Base-by-base conservation (phyloP, 2,888 invertebrate genomes). In the Drosophila eohydei region DNA sequence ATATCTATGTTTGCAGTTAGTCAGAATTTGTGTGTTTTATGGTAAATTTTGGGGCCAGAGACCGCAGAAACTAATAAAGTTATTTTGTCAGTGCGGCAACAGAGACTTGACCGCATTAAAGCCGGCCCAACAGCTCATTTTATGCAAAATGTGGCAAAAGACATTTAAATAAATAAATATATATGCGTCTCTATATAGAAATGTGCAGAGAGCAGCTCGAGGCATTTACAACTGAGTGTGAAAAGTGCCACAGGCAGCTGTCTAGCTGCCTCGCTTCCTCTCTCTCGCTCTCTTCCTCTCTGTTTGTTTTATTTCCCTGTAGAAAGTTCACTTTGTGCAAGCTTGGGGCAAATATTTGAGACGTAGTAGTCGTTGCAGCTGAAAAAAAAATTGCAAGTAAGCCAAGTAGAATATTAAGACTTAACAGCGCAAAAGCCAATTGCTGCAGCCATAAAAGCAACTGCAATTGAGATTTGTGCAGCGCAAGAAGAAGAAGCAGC, bases 331-430 rank as follows among this genome's bases (percentile, higher is more conserved):
- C 61, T 74, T 74, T 41, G 67, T 77, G 85, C 71, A 59, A 71
- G 76, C 56, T 71, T 50, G 57, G 72, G 34, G 79, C 83, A 85
- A 84, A 85, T 84, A 85, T 83, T 84, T 88, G 83, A 84, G 59
- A 55, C 54, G 32, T 11, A 26, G 59, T 21, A 57, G 43, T 43
- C 61, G 41, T 36, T 38, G 21, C 30, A 16, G 61, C 34, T 3
- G 6, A 11, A 11, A 11, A 30, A 54, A 54, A 52, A 57, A 55
- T 44, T 60, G 54, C 54, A 66, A 55, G 68, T 70, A 80, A 80
- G 77, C 70, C 70, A 73, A 80, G 80, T 51, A 59, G 70, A 67
- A 77, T 77, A 79, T 79, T 79, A 79, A 80, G 73, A 80, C 73
- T 69, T 73, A 74, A 77, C 64, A 67, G 70, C 46, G 69, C 41